Percentiles rank a stretch among this genome's conserved stretches.
Evolutionary conservation across 2,797 vertebrate genomes (phyloP).

Genomic region (Mus caroli): DNA sequence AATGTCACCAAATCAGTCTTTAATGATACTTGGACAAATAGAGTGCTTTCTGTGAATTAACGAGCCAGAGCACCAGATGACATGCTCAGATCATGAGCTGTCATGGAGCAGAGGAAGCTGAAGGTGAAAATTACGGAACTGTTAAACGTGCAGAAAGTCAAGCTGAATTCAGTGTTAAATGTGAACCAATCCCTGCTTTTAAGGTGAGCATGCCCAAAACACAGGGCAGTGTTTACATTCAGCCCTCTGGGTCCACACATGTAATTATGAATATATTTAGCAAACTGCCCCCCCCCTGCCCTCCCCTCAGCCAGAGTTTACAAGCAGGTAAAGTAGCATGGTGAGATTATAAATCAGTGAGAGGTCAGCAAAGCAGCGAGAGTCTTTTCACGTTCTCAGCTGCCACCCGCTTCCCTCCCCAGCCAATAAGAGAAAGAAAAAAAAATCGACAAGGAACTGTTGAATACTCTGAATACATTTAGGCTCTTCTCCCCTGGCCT

Average conservation of each 20-base stretch:
- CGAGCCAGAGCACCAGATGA: background rate
- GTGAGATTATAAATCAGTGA: slow-evolving; percentile 70
- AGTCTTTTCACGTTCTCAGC: slow-evolving; percentile 51
- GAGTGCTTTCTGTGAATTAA: slow-evolving; percentile 64
- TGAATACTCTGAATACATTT: slow-evolving; percentile 56
- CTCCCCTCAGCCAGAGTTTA: background rate
- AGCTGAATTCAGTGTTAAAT: slow-evolving; percentile 43
- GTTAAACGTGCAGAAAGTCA: slow-evolving; percentile 45
- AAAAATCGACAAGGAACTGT: background rate
- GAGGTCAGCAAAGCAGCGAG: slow-evolving; percentile 65
- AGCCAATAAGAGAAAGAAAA: slow-evolving; percentile 59
- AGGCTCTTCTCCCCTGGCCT: slow-evolving; percentile 54
- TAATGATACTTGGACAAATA: slow-evolving; percentile 70
- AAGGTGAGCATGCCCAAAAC: slow-evolving; percentile 53
- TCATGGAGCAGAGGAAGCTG: background rate
- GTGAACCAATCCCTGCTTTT: slow-evolving; percentile 39
- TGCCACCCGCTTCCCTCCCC: background rate
- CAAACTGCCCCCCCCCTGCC: background rate
- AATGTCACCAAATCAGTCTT: slow-evolving; percentile 76
- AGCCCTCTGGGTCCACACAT: slow-evolving; percentile 23
- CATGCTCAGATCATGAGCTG: background rate
- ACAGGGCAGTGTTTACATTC: slow-evolving; percentile 42
- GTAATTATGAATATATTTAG: slow-evolving; percentile 65
- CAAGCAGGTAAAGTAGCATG: slow-evolving; percentile 34
- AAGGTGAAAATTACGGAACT: slow-evolving; percentile 17